A percentile compares a stretch with the other conserved stretches of the same genome.
Conservation (phyloP, 2,888 invertebrate species). For the Lutraria lutraria region DNA sequence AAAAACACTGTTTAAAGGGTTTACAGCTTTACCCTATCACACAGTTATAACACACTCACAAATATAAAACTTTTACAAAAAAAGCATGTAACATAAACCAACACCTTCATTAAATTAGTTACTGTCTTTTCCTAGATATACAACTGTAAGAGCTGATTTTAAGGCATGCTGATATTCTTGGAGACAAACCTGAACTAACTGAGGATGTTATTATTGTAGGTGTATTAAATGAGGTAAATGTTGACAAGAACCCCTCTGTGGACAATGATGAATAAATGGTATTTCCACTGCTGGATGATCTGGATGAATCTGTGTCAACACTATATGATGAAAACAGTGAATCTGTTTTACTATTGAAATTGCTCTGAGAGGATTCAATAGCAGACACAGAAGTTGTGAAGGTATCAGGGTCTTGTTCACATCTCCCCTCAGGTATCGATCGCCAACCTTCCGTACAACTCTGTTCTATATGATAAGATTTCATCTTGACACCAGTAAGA, state of each 20-base stretch:
- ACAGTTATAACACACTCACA: neutral
- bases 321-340: neutral
- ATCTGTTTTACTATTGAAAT: neutral
- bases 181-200: neutral
- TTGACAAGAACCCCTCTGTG: neutral
- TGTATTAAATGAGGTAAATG: neutral
- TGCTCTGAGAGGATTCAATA: neutral
- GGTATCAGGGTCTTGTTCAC: neutral
- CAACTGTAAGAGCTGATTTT: neutral
- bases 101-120: slow-evolving; percentile 16
- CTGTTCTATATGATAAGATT: slow-evolving; percentile 27
- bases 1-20: no score
- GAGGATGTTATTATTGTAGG: neutral
- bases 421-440: neutral
- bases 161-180: slow-evolving; percentile 5
- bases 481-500: neutral
- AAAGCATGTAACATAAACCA: neutral
- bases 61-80: neutral
- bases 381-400: neutral
- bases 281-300: neutral
- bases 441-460: slow-evolving; percentile 34
- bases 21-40: no score
- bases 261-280: neutral
- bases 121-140: slow-evolving; percentile 1
- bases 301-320: neutral